Percentiles rank a stretch among this genome's conserved stretches.
phyloP scores from a whole-genome alignment of 2,113 vertebrate species.

The Poeciliopsis prolifica region DNA sequence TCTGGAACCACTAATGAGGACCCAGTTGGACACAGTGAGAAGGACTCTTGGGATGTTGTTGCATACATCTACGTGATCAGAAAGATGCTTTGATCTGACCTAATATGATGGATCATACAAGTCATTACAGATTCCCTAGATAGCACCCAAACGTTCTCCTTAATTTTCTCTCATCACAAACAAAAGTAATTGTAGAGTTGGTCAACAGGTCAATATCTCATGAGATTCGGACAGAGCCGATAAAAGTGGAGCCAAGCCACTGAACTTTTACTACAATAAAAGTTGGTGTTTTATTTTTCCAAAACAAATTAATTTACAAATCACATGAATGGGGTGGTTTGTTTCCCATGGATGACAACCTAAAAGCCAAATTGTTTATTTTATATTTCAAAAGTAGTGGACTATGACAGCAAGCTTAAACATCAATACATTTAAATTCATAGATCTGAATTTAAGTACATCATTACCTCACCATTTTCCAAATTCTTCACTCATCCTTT shows the following conservation, averaged over 20 bases:
- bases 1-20: background rate
- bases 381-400: too few relatives aligned
- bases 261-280: background rate
- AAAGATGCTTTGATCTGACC: background rate
- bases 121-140: background rate
- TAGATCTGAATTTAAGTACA: too few relatives aligned
- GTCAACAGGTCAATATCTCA: conserved; percentile 16
- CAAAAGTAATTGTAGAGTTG: conserved; percentile 1
- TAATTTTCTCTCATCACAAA: background rate
- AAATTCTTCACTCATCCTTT: too few relatives aligned
- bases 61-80: background rate
- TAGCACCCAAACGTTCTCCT: background rate
- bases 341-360: too few relatives aligned
- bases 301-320: too few relatives aligned
- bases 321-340: too few relatives aligned
- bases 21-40: background rate
- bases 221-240: background rate
- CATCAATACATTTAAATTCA: too few relatives aligned
- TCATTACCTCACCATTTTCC: too few relatives aligned
- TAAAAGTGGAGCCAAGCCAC: background rate
- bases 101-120: background rate
- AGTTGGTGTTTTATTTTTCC: background rate
- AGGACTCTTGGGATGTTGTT: background rate
- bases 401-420: too few relatives aligned
- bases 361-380: too few relatives aligned